Conservation (phyloP, 1,140 invertebrate genomes). For the Leptinotarsa lineolata region DNA sequence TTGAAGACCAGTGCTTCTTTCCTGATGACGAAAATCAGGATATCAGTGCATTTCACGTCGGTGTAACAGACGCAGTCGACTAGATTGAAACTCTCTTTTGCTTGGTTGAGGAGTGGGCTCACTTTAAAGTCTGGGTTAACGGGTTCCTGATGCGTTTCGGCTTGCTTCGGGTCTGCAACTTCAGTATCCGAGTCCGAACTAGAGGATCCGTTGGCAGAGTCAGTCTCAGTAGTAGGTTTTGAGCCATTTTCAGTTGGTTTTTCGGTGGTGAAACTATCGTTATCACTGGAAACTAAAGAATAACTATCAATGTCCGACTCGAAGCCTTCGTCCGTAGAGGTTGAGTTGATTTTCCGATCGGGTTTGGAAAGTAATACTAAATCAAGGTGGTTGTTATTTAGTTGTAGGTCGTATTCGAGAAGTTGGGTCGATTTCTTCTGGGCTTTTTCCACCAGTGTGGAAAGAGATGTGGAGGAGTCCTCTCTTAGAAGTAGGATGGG, state of each 20-base stretch:
- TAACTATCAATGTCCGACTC: slow-evolving; percentile 56
- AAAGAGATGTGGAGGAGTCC: slow-evolving; percentile 44
- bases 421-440: slow-evolving; percentile 40
- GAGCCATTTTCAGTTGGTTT: slow-evolving; percentile 31
- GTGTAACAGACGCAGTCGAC: slow-evolving; percentile 55
- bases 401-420: slow-evolving; percentile 47
- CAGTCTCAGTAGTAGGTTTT: slow-evolving; percentile 45
- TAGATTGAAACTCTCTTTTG: slow-evolving; percentile 50
- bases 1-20: slow-evolving; percentile 53
- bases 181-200: slow-evolving; percentile 53
- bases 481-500: slow-evolving; percentile 50
- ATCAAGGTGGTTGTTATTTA: slow-evolving; percentile 44
- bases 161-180: slow-evolving; percentile 30
- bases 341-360: slow-evolving; percentile 28
- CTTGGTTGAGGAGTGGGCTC: slow-evolving; percentile 1
- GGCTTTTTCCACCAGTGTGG: slow-evolving; percentile 51
- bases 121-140: slow-evolving; percentile 8
- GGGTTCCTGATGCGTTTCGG: slow-evolving; percentile 7
- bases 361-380: slow-evolving; percentile 41
- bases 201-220: slow-evolving; percentile 54
- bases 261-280: slow-evolving; percentile 44
- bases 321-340: slow-evolving; percentile 54
- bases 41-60: slow-evolving; percentile 51
- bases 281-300: slow-evolving; percentile 52
- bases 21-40: slow-evolving; percentile 55